Conservation (phyloP, 2,888 invertebrate genomes). For the Silvanus unidentatus region DNA sequence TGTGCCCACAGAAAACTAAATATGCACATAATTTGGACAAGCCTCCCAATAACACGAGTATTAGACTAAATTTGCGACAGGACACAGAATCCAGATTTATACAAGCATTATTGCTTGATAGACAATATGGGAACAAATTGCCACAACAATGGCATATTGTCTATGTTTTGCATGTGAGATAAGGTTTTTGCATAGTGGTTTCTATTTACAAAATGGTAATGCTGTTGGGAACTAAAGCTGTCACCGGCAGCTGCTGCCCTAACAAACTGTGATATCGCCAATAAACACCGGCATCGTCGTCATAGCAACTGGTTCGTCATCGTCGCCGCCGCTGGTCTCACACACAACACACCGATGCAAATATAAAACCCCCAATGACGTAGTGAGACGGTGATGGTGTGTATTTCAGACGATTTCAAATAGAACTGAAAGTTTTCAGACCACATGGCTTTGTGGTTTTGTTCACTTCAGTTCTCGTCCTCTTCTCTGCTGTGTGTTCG, state of each 20-base stretch:
- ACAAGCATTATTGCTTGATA: conserved; percentile 1
- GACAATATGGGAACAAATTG: conserved; percentile 7
- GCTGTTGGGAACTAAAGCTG: conserved; percentile 34
- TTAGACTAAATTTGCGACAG: too few relatives aligned
- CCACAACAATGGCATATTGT: conserved; percentile 6
- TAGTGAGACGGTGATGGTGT: not conserved
- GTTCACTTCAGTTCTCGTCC: not conserved
- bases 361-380: not conserved
- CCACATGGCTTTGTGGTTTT: conserved; percentile 2
- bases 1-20: too few relatives aligned
- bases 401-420: not conserved
- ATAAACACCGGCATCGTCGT: conserved; percentile 36
- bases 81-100: too few relatives aligned
- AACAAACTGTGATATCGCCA: conserved; percentile 40
- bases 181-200: conserved; percentile 6
- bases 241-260: conserved; percentile 35
- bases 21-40: too few relatives aligned
- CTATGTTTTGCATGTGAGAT: conserved; percentile 7
- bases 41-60: too few relatives aligned
- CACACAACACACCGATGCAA: not conserved
- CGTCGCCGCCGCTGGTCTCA: conserved; percentile 10
- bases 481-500: not conserved
- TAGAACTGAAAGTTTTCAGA: not conserved
- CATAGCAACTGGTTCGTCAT: conserved; percentile 22
- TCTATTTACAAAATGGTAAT: conserved; percentile 6